Conservation (phyloP, 2,113 vertebrate genomes). For the Siniperca knerii region DNA sequence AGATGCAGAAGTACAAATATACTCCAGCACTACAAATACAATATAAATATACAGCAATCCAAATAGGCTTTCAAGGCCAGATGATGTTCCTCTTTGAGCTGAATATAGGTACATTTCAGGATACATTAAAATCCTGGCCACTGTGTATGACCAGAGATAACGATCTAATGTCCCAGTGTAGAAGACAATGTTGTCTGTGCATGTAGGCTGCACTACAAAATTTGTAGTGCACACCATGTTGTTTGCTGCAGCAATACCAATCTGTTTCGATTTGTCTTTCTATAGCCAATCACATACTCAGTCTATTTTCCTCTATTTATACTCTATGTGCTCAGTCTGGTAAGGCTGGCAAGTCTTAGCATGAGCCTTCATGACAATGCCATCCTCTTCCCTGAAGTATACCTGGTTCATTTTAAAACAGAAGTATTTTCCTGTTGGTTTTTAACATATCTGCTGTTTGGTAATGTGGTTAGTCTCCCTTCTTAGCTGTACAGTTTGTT, state of each 20-base stretch:
- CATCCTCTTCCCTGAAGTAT: neutral
- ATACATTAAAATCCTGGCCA: neutral
- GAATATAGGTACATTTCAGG: neutral
- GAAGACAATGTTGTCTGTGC: neutral
- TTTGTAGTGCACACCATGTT: neutral
- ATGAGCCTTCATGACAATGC: neutral
- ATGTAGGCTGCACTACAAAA: neutral
- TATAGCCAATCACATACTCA: neutral
- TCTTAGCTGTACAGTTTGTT: conserved; percentile 2
- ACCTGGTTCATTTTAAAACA: neutral
- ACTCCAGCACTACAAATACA: neutral
- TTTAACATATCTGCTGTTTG: neutral
- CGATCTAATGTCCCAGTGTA: neutral
- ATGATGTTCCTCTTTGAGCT: neutral
- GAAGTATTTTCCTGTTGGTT: neutral
- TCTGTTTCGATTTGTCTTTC: neutral
- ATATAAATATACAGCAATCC: neutral
- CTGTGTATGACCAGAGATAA: neutral
- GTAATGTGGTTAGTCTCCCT: neutral
- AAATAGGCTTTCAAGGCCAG: neutral
- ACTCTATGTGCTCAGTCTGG: neutral
- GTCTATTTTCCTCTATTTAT: neutral
- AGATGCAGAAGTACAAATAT: conserved; percentile 4
- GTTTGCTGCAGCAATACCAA: neutral
- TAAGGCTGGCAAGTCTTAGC: neutral